Evolutionary conservation across 2,888 invertebrate species (phyloP).

Genomic region (Tanypteryx hageni): DNA sequence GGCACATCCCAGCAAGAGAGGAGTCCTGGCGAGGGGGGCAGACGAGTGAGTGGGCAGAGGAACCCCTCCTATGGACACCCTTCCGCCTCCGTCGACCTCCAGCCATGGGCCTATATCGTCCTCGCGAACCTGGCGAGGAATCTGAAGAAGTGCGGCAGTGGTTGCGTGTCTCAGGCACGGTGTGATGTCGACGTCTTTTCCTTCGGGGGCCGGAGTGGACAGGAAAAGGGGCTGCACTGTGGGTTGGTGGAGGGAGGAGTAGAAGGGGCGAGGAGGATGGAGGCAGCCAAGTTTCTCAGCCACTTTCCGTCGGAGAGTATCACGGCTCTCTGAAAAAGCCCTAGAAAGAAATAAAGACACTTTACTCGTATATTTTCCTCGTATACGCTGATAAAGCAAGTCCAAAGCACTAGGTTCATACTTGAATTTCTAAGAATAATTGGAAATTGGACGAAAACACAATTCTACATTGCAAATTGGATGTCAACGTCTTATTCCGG

Average conservation of each 20-base stretch:
- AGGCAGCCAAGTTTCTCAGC: slow-evolving; percentile 78
- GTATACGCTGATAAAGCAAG: no score
- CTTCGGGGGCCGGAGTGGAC: slow-evolving; percentile 70
- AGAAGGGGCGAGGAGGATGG: slow-evolving; percentile 66
- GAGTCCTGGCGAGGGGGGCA: slow-evolving; percentile 83
- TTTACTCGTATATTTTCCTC: background rate
- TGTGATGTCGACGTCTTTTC: slow-evolving; percentile 78
- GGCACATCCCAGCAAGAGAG: slow-evolving; percentile 85
- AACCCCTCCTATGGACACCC: slow-evolving; percentile 78
- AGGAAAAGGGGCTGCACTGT: background rate
- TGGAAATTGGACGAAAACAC: no score
- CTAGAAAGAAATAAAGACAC: slow-evolving; percentile 74
- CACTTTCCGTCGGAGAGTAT: slow-evolving; percentile 80
- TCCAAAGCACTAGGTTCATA: no score
- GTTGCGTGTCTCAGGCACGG: slow-evolving; percentile 83
- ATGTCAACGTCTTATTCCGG: no score
- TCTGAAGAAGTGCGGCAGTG: slow-evolving; percentile 79
- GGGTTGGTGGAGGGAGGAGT: background rate
- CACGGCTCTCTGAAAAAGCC: slow-evolving; percentile 84
- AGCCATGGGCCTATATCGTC: slow-evolving; percentile 77
- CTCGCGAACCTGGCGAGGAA: slow-evolving; percentile 85
- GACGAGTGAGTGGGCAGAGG: slow-evolving; percentile 82
- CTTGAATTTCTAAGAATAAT: no score
- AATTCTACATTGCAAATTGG: no score
- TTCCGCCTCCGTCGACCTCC: slow-evolving; percentile 81